Conservation (phyloP, 2,888 invertebrate species). For the Chrysodeixis includens region DNA sequence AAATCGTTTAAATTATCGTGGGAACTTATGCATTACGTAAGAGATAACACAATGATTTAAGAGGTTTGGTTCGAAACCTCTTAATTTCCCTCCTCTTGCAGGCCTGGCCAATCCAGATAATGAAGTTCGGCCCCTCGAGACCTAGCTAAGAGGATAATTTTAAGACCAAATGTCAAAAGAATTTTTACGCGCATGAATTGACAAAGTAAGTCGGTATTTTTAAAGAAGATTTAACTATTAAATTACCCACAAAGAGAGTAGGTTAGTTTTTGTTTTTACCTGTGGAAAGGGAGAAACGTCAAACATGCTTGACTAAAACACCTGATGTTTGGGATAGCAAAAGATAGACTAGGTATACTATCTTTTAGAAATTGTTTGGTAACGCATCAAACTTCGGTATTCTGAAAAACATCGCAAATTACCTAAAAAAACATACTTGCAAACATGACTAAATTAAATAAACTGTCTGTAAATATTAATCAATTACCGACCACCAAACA, state of each 20-base stretch:
- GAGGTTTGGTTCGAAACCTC: slow-evolving; percentile 15
- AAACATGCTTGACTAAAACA: no score
- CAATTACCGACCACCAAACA: slow-evolving; percentile 8
- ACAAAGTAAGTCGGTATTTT: neutral
- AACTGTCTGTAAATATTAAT: neutral
- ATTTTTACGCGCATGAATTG: slow-evolving; percentile 10
- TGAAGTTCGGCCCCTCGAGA: slow-evolving; percentile 27
- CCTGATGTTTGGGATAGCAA: no score
- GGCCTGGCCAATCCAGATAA: slow-evolving; percentile 22
- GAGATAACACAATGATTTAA: slow-evolving; percentile 44
- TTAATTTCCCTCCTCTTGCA: slow-evolving; percentile 20
- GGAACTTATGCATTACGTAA: slow-evolving; percentile 9
- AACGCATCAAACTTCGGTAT: no score
- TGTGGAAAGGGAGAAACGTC: no score
- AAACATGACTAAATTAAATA: neutral
- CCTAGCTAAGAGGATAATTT: slow-evolving; percentile 14
- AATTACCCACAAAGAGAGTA: no score
- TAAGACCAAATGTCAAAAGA: slow-evolving; percentile 17
- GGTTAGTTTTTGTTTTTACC: no score
- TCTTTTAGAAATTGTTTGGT: no score
- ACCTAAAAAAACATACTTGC: neutral
- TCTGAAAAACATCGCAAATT: no score
- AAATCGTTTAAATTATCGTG: neutral
- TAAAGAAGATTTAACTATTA: no score
- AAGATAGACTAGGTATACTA: no score